Percentiles rank a stretch among this genome's conserved stretches.
phyloP scores from a whole-genome alignment of 2,113 vertebrate species.

The Entosphenus tridentatus region DNA sequence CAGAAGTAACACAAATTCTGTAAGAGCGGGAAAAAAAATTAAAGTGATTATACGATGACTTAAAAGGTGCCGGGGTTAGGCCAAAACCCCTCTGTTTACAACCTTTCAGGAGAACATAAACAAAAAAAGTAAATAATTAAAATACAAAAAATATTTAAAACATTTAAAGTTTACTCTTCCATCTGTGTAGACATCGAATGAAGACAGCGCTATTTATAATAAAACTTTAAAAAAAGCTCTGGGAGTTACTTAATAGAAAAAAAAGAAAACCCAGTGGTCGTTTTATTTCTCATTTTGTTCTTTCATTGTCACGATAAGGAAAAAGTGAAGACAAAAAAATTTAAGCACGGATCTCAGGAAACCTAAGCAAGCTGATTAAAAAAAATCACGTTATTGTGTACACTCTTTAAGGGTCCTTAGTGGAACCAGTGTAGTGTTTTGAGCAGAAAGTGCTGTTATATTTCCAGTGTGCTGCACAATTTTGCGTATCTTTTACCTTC shows the following conservation, averaged over 20 bases:
- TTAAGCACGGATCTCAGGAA: constrained; percentile 99
- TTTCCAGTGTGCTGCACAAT: constrained; percentile 3
- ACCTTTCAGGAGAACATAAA: constrained; percentile 48
- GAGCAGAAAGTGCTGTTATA: not conserved
- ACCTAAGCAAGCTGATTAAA: constrained; percentile 43
- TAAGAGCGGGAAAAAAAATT: constrained; percentile 77
- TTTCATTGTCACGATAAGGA: constrained; percentile 38
- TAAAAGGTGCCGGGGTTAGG: constrained; percentile 49
- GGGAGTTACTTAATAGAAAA: constrained; percentile 16
- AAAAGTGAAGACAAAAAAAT: constrained; percentile 32
- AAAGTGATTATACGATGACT: constrained; percentile 90
- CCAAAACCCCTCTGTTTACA: constrained; percentile 82
- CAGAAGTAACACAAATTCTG: constrained; percentile 93
- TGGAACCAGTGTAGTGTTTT: no score
- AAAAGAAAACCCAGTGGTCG: constrained; percentile 82
- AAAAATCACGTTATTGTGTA: not conserved
- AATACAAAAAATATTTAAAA: no score
- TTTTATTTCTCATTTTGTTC: constrained; percentile 67
- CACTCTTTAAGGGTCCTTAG: no score
- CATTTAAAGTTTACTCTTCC: constrained; percentile 75
- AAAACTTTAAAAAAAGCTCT: constrained; percentile 18
- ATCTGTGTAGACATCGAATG: constrained; percentile 60
- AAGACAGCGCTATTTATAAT: constrained; percentile 10
- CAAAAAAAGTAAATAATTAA: no score
- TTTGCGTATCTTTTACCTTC: constrained; percentile 2